Base-by-base conservation (phyloP, 2,113 vertebrate species). In the Tragelaphus buxtoni region DNA sequence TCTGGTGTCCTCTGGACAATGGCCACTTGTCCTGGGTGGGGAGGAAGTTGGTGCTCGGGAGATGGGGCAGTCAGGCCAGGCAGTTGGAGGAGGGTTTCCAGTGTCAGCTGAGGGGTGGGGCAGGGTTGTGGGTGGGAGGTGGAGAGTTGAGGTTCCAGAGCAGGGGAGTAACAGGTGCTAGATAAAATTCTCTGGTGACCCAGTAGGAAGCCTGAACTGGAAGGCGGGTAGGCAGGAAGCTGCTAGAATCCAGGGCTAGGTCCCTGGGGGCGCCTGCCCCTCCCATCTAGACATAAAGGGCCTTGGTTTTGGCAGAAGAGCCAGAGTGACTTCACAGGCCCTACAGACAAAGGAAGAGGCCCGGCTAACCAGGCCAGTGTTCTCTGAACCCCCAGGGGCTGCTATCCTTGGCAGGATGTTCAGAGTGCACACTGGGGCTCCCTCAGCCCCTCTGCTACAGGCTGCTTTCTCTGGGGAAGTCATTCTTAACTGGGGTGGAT, bases 261-360 rank as follows among this genome's bases (percentile, higher is more conserved):
- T 90, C 96, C 79, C 93, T 85, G 47, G 95, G 95, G 97, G 58
- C 9, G 9, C 49, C 85, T 84, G 72, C 35, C 72, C 76, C 88
- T 90, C 94, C 96, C 74, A 88, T 79, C 74, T 60, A 81, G 51
- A 97, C 95, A 96, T 45, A 93, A 94, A 96, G 93, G 85, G 32
- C 92, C 95, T 86, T 81, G 42, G 89, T 87, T 69, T 95, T 95
- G 91, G 42, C 83, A 42, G 85, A 86, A 65, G 60, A 95, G 55
- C 80, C 84, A 53, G 79, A 95, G 84, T 96, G 96, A 96, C 90
- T 95, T 97, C 96, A 95, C n/a, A 92, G 90, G 83, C 88, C 74
- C 91, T 51, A 28, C 55, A 58, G 96, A 97, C 93, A 97, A 97
- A 97, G 63, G 84, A 82, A 97, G 60, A 69, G 96, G 90, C 88